Percentiles rank a stretch among this genome's conserved stretches.
Conservation (phyloP, 2,113 vertebrate genomes). For the Phyllopteryx taeniolatus region DNA sequence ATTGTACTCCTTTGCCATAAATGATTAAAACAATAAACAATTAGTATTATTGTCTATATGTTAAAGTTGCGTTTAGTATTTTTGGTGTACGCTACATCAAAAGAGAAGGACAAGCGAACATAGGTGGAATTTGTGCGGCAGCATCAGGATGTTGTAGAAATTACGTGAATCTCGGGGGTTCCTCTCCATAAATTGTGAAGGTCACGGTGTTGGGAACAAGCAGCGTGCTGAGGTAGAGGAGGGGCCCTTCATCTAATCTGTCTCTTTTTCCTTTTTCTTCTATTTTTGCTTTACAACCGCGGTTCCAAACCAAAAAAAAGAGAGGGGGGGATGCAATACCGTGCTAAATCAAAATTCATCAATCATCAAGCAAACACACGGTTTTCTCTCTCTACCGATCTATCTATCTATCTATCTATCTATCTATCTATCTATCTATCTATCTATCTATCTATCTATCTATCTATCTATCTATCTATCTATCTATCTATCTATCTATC, state of each 20-base stretch:
- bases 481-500: constrained; percentile 4
- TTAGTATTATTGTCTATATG: constrained; percentile 16
- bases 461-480: constrained; percentile 1
- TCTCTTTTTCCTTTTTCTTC: background rate
- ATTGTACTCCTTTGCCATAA: background rate
- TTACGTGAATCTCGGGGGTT: constrained; percentile 67
- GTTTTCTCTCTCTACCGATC: background rate
- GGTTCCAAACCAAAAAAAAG: background rate
- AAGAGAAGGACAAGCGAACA: background rate
- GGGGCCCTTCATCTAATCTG: background rate
- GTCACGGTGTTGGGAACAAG: constrained; percentile 51
- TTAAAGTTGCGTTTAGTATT: background rate
- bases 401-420: background rate
- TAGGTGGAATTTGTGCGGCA: background rate
- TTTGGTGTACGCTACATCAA: background rate
- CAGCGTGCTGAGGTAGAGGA: background rate
- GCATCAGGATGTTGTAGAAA: constrained; percentile 33
- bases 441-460: background rate
- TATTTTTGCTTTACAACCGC: background rate
- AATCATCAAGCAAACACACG: background rate
- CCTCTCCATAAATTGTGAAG: constrained; percentile 68
- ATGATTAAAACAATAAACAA: background rate
- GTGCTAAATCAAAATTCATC: background rate
- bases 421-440: background rate
- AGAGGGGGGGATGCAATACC: background rate